Evolutionary conservation across 2,888 invertebrate species (phyloP), one percentile per base, ranked within the genome.

Genomic region (Silvanus unidentatus): DNA sequence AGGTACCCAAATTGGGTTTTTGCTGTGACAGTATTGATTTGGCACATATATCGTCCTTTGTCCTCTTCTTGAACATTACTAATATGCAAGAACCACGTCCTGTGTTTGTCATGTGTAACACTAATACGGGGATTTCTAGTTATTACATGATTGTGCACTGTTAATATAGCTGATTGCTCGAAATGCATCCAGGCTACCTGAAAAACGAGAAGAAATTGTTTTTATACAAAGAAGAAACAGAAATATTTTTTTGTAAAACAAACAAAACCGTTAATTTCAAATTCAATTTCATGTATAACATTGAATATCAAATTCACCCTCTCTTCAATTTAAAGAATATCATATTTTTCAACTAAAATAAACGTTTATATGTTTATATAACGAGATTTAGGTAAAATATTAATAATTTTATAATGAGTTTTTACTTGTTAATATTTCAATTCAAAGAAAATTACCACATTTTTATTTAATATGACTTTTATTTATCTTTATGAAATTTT

Each of bases 161-260:
- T 92, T 66, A 94, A 73, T 65, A 94, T 93, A 39, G 93, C 92
- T 42, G 91, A 91, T 73, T 91, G 91, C 71, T 93, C 93, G 71
- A 89, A 92, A 72, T 93, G 88, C 87, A 94, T 93, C 94, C 93
- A 94, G 61, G 93, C 94, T 53, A 94, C 92, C 94, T 94, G 75
- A 27, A 75, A 73, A 52, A 49, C 63, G 57, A 41, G 8, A 22
- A 22, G 8, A 22, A 22, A 5, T 22, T 22, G 22, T 22, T 22
- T 22, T 22, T 8, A 22, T 22, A 22, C 3, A 22, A 22, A 22
- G 4, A 22, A 22, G 22, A 22, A 22, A 22, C 8, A 5, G 4
- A 22, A 22, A 22, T 22, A 22, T 22, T 22, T 22, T n/a, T 5
- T 22, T 22, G 22, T 5, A 22, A 22, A 22, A 22, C 22, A 22